Percentiles rank a stretch among this genome's conserved stretches.
Evolutionary conservation across 2,797 vertebrate genomes (phyloP).

Genomic region (Falco concolor): DNA sequence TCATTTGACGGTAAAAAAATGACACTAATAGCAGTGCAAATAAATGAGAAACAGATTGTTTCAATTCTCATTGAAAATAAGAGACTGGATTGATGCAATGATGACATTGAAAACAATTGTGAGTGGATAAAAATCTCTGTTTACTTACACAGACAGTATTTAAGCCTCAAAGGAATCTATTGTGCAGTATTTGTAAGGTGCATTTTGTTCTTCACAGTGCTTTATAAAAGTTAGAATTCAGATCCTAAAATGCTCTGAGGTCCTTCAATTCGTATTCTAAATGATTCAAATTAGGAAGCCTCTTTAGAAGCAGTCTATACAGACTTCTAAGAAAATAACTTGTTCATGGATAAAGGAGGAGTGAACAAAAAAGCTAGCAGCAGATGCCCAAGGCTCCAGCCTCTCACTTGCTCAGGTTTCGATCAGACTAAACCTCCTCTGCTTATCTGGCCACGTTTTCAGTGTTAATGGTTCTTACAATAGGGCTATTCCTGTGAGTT

Average conservation of each 20-base stretch:
- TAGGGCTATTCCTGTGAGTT: not conserved
- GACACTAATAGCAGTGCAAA: not conserved
- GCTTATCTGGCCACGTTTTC: not conserved
- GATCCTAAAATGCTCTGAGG: not conserved
- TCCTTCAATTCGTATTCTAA: not conserved
- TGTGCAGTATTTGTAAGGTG: not conserved
- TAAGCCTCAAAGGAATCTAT: not conserved
- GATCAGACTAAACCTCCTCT: not conserved
- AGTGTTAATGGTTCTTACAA: not conserved
- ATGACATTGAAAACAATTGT: not conserved
- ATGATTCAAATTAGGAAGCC: not conserved
- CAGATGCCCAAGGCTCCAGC: not conserved
- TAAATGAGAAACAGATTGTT: not conserved
- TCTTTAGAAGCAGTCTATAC: not conserved
- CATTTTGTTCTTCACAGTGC: not conserved
- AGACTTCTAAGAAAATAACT: not conserved
- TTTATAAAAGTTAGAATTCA: not conserved
- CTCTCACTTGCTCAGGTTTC: not conserved
- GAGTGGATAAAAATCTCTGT: not conserved
- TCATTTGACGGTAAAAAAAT: not conserved
- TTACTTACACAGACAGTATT: not conserved
- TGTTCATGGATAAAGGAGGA: not conserved
- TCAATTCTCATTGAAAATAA: not conserved
- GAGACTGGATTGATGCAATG: not conserved
- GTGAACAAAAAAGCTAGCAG: not conserved